phyloP scores from a whole-genome alignment of 2,113 vertebrate genomes.

The Scomber colias region DNA sequence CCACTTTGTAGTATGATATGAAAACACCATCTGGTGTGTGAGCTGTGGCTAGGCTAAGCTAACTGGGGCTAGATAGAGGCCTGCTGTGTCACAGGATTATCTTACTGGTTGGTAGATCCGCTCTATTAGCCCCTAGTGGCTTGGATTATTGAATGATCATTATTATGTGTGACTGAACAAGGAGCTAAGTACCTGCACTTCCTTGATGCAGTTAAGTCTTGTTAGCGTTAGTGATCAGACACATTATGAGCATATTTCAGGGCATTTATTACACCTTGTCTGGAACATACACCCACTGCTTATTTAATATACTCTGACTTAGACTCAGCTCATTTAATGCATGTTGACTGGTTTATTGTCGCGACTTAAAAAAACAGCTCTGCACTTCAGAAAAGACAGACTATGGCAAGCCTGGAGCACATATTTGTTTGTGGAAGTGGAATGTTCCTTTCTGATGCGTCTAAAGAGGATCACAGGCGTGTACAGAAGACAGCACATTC shows the following conservation, averaged over 20 bases:
- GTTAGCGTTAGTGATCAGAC: conserved; percentile 44
- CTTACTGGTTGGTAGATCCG: conserved; percentile 70
- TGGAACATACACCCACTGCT: conserved; percentile 10
- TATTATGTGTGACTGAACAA: conserved; percentile 74
- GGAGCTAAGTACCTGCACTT: conserved; percentile 68
- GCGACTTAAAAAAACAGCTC: conserved; percentile 7
- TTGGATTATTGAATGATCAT: conserved; percentile 78
- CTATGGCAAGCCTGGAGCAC: not conserved
- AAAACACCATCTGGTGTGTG: conserved; percentile 87
- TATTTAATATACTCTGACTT: conserved; percentile 23
- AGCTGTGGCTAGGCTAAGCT: conserved; percentile 79
- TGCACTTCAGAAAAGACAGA: not conserved
- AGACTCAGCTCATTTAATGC: conserved; percentile 1
- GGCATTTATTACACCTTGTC: conserved; percentile 38
- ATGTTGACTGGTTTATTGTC: conserved; percentile 3
- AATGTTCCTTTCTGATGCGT: conserved; percentile 37
- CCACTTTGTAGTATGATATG: conserved; percentile 83
- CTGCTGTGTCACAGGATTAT: conserved; percentile 83
- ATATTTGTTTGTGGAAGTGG: conserved; percentile 54
- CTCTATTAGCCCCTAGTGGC: conserved; percentile 77
- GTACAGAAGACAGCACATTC: conserved; percentile 61
- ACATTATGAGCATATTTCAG: conserved; percentile 37
- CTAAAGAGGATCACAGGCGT: conserved; percentile 64
- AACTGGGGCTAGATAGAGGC: conserved; percentile 66
- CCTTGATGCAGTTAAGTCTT: conserved; percentile 37